Evolutionary conservation across 2,113 vertebrate species (phyloP).

Genomic region (Ciconia maguari): DNA sequence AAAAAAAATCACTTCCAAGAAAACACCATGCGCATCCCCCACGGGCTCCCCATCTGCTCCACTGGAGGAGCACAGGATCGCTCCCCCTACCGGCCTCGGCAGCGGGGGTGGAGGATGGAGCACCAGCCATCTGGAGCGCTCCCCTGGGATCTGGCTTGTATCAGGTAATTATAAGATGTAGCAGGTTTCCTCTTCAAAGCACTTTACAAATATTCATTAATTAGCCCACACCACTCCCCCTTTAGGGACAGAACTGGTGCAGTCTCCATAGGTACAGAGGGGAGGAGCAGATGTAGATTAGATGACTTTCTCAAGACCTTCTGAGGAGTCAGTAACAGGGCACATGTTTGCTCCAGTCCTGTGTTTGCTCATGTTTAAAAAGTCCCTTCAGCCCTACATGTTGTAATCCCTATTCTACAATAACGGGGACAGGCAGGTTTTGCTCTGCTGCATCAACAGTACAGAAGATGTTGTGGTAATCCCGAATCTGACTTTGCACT

Average conservation of each 20-base stretch:
- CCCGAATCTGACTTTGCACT: rapidly evolving
- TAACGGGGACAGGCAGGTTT: not conserved
- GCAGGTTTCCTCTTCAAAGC: conserved; percentile 2
- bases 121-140: not conserved
- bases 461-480: rapidly evolving
- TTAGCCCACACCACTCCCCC: not conserved
- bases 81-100: not conserved
- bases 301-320: not conserved
- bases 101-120: not conserved
- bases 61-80: not conserved
- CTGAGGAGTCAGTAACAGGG: not conserved
- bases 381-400: not conserved
- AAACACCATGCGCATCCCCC: not conserved
- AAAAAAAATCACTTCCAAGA: not conserved
- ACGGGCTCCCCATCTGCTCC: not conserved
- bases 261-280: not conserved
- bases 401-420: not conserved
- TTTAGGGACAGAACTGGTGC: not conserved
- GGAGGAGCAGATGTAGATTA: not conserved
- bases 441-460: not conserved
- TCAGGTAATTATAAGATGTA: not conserved
- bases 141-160: not conserved
- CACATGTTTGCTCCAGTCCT: not conserved
- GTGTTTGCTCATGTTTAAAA: not conserved
- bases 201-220: conserved; percentile 27